Conservation (phyloP, 1,140 invertebrate genomes). For the Atta cephalotes region DNA sequence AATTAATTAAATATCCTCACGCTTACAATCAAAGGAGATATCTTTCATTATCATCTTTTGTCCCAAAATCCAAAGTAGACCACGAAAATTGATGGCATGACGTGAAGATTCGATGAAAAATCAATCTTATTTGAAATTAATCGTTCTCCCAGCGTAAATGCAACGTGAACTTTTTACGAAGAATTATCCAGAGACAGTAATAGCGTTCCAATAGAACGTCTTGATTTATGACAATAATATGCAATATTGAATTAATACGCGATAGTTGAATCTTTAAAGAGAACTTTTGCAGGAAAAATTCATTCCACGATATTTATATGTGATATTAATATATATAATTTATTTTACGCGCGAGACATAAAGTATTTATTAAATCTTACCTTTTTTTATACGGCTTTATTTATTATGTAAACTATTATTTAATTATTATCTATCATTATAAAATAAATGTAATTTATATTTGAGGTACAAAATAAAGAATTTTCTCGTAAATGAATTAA, state of each 20-base stretch:
- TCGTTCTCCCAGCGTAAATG: background rate
- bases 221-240: slow-evolving; percentile 25
- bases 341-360: background rate
- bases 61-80: slow-evolving; percentile 57
- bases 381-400: background rate
- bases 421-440: too few relatives aligned
- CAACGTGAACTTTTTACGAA: background rate
- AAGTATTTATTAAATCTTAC: background rate
- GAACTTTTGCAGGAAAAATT: background rate
- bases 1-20: slow-evolving; percentile 30
- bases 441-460: too few relatives aligned
- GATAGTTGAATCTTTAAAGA: background rate
- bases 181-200: background rate
- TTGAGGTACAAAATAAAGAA: too few relatives aligned
- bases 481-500: too few relatives aligned
- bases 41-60: slow-evolving; percentile 34
- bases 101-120: slow-evolving; percentile 39
- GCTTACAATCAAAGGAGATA: slow-evolving; percentile 53
- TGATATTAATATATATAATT: background rate
- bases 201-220: background rate
- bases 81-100: slow-evolving; percentile 56
- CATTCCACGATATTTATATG: too few relatives aligned
- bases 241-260: background rate
- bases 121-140: slow-evolving; percentile 40
- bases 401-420: background rate